phyloP scores from a whole-genome alignment of 2,113 vertebrate genomes.

The Menura novaehollandiae region DNA sequence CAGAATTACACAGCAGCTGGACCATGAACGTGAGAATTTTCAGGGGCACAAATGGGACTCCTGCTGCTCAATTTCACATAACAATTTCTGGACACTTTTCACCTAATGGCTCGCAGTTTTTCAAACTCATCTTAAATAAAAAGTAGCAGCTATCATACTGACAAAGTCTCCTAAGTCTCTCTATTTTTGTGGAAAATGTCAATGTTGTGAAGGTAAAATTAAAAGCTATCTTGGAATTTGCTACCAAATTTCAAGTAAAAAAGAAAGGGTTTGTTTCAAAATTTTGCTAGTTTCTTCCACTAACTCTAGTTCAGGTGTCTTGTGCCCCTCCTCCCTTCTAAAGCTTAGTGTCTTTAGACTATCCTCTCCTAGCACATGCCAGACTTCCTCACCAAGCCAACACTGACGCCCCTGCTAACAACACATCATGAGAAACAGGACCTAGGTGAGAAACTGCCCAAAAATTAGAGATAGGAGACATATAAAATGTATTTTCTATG shows the following conservation, averaged over 20 bases:
- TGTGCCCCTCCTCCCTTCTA: neutral
- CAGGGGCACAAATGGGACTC: neutral
- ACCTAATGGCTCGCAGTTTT: neutral
- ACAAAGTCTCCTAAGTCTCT: neutral
- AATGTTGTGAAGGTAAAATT: neutral
- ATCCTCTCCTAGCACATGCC: neutral
- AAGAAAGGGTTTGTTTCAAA: neutral
- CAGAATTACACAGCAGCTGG: neutral
- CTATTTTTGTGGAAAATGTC: neutral
- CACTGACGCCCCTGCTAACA: neutral
- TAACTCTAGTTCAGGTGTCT: neutral
- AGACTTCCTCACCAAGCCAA: neutral
- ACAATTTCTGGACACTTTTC: neutral
- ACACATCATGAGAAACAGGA: neutral
- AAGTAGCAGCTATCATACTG: neutral
- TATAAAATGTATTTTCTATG: neutral
- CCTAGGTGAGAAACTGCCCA: neutral
- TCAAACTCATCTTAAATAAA: neutral
- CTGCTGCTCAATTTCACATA: neutral
- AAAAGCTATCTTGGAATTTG: neutral
- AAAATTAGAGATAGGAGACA: neutral
- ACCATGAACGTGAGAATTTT: neutral
- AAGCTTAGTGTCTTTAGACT: neutral
- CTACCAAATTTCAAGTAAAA: neutral
- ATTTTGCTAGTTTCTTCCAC: neutral